A percentile compares a stretch with the other conserved stretches of the same genome.
Evolutionary conservation across 53 echinoderm and acorn worm species (phyloP).

Genomic region (Pentamera pediparva): DNA sequence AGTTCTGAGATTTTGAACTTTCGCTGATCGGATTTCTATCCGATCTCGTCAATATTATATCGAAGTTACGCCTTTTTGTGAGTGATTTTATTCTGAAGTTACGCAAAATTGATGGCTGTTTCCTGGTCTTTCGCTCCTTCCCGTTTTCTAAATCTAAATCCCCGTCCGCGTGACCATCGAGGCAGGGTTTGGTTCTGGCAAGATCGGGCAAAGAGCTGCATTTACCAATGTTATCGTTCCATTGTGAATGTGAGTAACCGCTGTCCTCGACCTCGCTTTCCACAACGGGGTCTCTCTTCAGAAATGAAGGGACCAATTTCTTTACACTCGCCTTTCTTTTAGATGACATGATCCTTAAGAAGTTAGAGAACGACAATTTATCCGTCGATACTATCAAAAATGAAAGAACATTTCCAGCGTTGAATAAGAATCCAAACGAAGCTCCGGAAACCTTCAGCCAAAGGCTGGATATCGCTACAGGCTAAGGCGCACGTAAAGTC

Average conservation of each 20-base stretch:
- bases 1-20: neutral
- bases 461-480: no score
- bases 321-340: neutral
- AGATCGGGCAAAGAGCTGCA: conserved; percentile 9
- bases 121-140: no score
- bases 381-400: no score
- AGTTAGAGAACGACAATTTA: no score
- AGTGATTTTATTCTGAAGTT: neutral
- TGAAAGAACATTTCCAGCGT: no score
- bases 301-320: neutral
- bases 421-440: no score
- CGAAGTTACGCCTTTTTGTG: neutral
- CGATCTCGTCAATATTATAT: neutral
- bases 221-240: neutral
- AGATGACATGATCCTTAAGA: neutral
- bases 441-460: no score
- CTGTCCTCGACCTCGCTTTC: neutral
- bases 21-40: neutral
- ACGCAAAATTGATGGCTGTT: no score
- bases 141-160: no score
- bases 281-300: neutral
- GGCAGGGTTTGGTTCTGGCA: neutral
- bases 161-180: no score
- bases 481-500: no score
- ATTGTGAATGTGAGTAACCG: no score